Percentiles rank a stretch among this genome's conserved stretches.
Evolutionary conservation across 2,888 invertebrate genomes (phyloP).

Genomic region (Lepidochrysops patricia): DNA sequence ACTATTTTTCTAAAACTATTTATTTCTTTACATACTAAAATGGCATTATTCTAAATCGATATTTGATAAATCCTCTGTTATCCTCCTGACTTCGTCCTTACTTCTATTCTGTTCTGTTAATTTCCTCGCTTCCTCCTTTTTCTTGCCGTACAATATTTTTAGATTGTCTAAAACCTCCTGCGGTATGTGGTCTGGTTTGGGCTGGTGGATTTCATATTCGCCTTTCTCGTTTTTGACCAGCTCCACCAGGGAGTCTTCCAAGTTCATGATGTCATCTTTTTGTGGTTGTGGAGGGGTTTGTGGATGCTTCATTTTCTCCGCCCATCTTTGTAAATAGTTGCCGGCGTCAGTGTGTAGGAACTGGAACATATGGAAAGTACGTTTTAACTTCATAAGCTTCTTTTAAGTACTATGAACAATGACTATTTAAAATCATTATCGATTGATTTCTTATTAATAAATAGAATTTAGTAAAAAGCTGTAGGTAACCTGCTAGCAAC

Average conservation of each 20-base stretch:
- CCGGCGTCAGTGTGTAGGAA: conserved; percentile 61
- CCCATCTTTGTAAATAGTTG: conserved; percentile 77
- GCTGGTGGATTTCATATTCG: conserved; percentile 61
- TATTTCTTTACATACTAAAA: conserved; percentile 18
- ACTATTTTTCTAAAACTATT: conserved; percentile 18
- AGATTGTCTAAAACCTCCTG: conserved; percentile 45
- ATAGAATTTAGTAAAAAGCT: too few relatives aligned
- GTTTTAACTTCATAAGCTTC: too few relatives aligned
- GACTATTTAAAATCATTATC: too few relatives aligned
- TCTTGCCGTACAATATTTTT: conserved; percentile 48
- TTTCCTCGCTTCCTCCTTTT: conserved; percentile 44
- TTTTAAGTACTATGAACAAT: too few relatives aligned
- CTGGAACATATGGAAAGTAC: conserved; percentile 42
- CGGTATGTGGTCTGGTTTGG: conserved; percentile 53
- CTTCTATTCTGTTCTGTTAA: conserved; percentile 38
- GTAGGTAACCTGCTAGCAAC: too few relatives aligned
- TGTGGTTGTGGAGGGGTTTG: conserved; percentile 28
- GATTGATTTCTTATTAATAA: too few relatives aligned
- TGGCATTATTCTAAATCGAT: conserved; percentile 61
- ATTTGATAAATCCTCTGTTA: conserved; percentile 75
- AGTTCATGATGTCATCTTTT: conserved; percentile 44
- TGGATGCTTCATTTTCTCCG: conserved; percentile 65
- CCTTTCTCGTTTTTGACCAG: conserved; percentile 52
- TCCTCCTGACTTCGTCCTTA: conserved; percentile 57
- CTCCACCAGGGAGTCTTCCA: conserved; percentile 60